These are phyloP conservation scores for Etia nguti DNA, from an alignment of 2,113 vertebrate species.

Conservation along the genomic window DNA sequence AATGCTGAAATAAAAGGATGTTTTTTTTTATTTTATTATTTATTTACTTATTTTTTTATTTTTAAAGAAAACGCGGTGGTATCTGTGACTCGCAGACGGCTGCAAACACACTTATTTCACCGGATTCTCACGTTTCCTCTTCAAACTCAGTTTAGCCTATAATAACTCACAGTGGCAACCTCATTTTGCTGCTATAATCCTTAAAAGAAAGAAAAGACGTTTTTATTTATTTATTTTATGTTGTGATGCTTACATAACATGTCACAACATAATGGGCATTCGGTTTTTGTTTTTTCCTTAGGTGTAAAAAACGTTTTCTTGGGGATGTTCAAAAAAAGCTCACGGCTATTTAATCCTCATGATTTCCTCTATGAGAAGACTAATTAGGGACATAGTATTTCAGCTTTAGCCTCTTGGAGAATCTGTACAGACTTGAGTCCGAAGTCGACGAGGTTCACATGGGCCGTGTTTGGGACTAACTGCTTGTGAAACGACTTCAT, in stretches of 20 bases:
- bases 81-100: background rate
- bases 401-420: background rate
- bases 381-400: constrained; percentile 23
- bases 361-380: background rate
- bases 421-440: background rate
- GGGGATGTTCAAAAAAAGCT: background rate
- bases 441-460: background rate
- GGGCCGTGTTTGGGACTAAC: background rate
- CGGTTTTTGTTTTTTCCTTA: background rate
- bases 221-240: background rate
- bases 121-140: constrained; percentile 10
- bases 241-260: background rate
- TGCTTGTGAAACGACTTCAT: background rate
- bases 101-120: constrained; percentile 63
- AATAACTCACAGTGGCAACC: background rate
- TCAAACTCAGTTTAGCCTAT: background rate
- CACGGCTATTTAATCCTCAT: background rate
- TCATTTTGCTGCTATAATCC: background rate
- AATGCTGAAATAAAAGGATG: constrained; percentile 6
- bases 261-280: background rate
- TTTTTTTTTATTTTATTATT: background rate
- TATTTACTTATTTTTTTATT: background rate
- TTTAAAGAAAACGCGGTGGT: constrained; percentile 39
- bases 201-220: background rate
- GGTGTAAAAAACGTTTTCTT: background rate